Evolutionary conservation across 1,140 invertebrate species (phyloP), one percentile per base, ranked within the genome.

Genomic region (Phocides pigmalion): DNA sequence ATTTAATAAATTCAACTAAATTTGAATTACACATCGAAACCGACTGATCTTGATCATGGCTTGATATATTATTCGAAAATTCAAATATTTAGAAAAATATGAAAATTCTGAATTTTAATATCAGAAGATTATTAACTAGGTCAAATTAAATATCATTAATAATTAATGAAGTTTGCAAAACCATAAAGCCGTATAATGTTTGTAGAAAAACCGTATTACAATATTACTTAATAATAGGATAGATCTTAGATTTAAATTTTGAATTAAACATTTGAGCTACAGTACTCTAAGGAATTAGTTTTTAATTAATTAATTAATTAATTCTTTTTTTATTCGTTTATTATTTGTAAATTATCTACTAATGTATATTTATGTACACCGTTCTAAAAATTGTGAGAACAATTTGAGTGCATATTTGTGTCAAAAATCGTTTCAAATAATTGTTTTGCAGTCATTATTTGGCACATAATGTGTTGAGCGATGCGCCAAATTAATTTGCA

Each of bases 331-430:
- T 32, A 14, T 50, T 74, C 66, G 62, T 72, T 65, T 54, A 58
- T 69, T 66, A 62, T 66, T 66, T 74, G 66, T 81, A 73, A 76
- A 74, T 84, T 82, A 79, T 58, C 65, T 72, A 79, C 66, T 84
- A 82, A 82, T 82, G 73, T 85, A 87, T 87, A 84, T 63, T 81
- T 87, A 89, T 89, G 86, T 89, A 89, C 86, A 89, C 81, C 71
- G 78, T 70, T 87, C 83, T 85, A 86, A 86, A 87, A 89, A 74
- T 75, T 37, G 42, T 61, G 47, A 54, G 62, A 62, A 68, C 49
- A 59, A 50, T 44, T 19, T 49, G 44, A 53, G 65, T 67, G 58
- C 58, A 67, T 28, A 14, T 56, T 32, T 58, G 39, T 61, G 61
- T 67, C 35, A 56, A 61, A 61, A 35, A 54, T 64, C 32, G 46